Percentiles rank a stretch among this genome's conserved stretches.
These are phyloP conservation scores for Australoheros scitulus DNA, from an alignment of 2,113 vertebrate species.

Conservation along the genomic window DNA sequence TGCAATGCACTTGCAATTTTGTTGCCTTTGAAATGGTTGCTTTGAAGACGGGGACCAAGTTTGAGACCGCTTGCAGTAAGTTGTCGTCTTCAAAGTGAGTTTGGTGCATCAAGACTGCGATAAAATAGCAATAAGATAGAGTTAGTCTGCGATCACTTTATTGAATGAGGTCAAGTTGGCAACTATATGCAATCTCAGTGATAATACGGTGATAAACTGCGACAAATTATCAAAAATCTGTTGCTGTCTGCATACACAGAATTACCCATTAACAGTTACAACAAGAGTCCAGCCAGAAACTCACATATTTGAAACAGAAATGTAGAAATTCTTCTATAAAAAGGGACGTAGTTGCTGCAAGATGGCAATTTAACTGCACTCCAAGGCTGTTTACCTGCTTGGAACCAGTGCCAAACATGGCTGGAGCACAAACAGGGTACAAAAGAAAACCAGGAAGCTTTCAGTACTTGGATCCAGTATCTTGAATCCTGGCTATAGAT, in stretches of 20 bases:
- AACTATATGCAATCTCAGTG: neutral
- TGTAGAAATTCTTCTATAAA: neutral
- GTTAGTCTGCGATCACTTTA: neutral
- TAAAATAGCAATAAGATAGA: too few relatives aligned
- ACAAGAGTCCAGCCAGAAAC: neutral
- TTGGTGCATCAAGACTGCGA: too few relatives aligned
- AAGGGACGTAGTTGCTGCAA: neutral
- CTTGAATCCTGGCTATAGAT: neutral
- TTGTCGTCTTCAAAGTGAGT: neutral
- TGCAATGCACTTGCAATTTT: neutral
- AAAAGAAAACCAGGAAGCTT: neutral
- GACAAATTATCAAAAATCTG: neutral
- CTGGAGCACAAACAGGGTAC: neutral
- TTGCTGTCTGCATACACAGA: neutral
- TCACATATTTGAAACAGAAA: neutral
- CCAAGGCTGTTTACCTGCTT: too few relatives aligned
- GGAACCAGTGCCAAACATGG: too few relatives aligned
- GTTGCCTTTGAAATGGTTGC: neutral
- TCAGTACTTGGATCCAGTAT: neutral
- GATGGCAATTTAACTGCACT: neutral
- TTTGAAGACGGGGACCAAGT: neutral
- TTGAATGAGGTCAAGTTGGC: neutral
- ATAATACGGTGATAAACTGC: neutral
- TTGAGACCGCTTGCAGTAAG: neutral
- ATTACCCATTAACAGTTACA: neutral